Base-by-base conservation (phyloP, 2,113 vertebrate species). In the Ceuthmochares aereus region DNA sequence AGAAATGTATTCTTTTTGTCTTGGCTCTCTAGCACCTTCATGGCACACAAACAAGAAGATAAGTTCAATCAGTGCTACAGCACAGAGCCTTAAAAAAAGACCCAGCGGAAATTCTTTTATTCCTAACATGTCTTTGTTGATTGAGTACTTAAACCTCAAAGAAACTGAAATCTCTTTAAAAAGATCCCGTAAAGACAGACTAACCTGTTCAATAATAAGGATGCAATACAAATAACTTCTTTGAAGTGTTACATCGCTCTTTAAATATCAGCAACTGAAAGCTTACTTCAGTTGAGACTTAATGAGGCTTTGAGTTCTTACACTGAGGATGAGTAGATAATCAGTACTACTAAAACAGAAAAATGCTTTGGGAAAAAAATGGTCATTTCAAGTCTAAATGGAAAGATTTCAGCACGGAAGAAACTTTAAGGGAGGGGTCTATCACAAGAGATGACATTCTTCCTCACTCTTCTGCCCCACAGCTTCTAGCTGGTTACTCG, bases 1-100 rank as follows among this genome's bases (percentile, higher is more conserved):
- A 91, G 69, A 92, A 89, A 87, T 9, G 17, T 47, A 67, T 58
- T 84, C 29, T 89, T 93, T 95, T 74, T 60, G 29, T 87, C 77
- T 84, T 84, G 77, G n/a, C 66, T 94, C 47, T 93, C 69, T 82
- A 84, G 56, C 47, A 88, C 63, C 64, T 81, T 84, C 45, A 63
- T 22, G 56, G 55, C 34, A 89, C 23, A 72, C 68, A 81, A 81
- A 70, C 73, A 93, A 74, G 45, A 89, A 58, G 19, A 20, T 69
- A 91, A 91, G n/a, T 86, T 81, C 74, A 77, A 42, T 54, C 27
- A 82, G 37, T 86, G 72, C 58, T 90, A 26, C 30, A 69, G 54
- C 17, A 74, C 37, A 52, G 8, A 63, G 60, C 34, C 64, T 93
- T 78, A 81, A 87, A 91, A 89, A 88, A 32, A 76, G 78, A 29